Percentiles rank a stretch among this genome's conserved stretches.
These are phyloP conservation scores for Centruroides vittatus DNA, from an alignment of 1,140 invertebrate species.

Conservation along the genomic window DNA sequence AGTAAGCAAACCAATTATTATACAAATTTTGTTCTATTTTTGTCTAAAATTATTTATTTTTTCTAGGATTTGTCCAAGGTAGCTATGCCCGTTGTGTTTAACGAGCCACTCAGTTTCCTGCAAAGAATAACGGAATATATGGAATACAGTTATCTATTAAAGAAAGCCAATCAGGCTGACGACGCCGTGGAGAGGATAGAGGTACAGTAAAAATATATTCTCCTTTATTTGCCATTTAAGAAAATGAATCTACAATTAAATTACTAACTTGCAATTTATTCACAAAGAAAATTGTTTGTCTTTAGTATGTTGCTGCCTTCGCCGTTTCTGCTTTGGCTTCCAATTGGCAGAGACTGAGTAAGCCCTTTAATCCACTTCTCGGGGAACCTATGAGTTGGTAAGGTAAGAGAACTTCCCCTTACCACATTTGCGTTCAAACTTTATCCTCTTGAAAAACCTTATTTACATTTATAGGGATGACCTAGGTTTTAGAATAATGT, in stretches of 20 bases:
- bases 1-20: background rate
- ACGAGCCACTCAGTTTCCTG: conserved; percentile 89
- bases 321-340: conserved; percentile 84
- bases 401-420: conserved; percentile 2
- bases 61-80: conserved; percentile 76
- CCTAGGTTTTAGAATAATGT: conserved; percentile 36
- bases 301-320: conserved; percentile 63
- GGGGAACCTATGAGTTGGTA: conserved; percentile 76
- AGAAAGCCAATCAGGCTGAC: conserved; percentile 52
- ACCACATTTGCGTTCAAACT: no score
- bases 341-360: conserved; percentile 81
- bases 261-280: no score
- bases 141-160: conserved; percentile 76
- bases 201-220: conserved; percentile 25
- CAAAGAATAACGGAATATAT: conserved; percentile 89
- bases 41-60: background rate
- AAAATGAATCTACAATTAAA: no score
- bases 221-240: no score
- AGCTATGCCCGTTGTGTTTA: conserved; percentile 93
- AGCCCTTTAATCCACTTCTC: conserved; percentile 92
- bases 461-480: background rate
- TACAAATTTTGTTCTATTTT: background rate
- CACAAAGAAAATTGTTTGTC: conserved; percentile 9
- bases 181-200: conserved; percentile 66
- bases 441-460: no score